phyloP scores from a whole-genome alignment of 2,888 invertebrate species.

The Gerris lacustris region DNA sequence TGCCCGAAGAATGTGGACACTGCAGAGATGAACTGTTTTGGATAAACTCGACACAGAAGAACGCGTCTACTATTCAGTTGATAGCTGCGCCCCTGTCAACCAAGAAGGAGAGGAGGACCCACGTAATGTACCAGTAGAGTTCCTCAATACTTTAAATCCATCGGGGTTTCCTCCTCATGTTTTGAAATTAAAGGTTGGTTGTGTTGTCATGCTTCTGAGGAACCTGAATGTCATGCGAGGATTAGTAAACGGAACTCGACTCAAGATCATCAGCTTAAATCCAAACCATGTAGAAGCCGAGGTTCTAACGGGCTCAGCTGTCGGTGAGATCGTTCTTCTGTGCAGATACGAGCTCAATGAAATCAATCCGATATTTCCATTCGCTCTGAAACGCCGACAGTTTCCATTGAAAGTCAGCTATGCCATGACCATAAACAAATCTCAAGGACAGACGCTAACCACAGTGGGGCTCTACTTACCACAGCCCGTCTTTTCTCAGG shows the following conservation, averaged over 20 bases:
- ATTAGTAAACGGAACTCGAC: slow-evolving; percentile 27
- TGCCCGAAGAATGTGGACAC: too few species aligned
- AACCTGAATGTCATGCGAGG: slow-evolving; percentile 24
- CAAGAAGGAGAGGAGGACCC: slow-evolving; percentile 2
- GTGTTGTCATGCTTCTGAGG: slow-evolving; percentile 27
- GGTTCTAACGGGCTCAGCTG: slow-evolving; percentile 18
- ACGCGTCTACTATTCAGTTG: too few species aligned
- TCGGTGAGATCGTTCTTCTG: slow-evolving; percentile 22
- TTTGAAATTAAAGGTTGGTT: slow-evolving; percentile 27
- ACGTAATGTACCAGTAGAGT: slow-evolving; percentile 25
- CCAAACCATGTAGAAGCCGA: slow-evolving; percentile 16
- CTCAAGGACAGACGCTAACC: slow-evolving; percentile 23
- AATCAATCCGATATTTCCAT: slow-evolving; percentile 10
- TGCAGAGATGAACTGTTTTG: too few species aligned
- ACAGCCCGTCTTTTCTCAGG: slow-evolving; percentile 26
- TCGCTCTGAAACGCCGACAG: background rate
- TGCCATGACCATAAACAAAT: slow-evolving; percentile 21
- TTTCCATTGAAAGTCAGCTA: background rate
- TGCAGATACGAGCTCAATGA: slow-evolving; percentile 20
- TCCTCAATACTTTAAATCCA: slow-evolving; percentile 26
- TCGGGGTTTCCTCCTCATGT: slow-evolving; percentile 28
- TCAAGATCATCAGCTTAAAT: slow-evolving; percentile 15
- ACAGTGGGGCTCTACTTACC: slow-evolving; percentile 23
- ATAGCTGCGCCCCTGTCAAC: too few species aligned
- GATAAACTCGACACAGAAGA: too few species aligned